A percentile compares a stretch with the other conserved stretches of the same genome.
Evolutionary conservation across 2,113 vertebrate species (phyloP).

Genomic region (Podocnemis expansa): DNA sequence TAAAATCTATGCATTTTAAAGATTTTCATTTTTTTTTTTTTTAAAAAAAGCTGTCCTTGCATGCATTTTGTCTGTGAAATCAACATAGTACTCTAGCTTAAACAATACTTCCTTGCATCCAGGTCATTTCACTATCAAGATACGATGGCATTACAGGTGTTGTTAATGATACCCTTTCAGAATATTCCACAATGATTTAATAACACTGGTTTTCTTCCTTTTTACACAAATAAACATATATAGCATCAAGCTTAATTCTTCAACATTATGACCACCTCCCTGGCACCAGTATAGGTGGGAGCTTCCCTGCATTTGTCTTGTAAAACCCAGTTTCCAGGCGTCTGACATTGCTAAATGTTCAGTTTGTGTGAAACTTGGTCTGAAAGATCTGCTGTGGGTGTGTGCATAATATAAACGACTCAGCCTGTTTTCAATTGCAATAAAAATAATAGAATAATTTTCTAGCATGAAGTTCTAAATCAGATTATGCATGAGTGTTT

Average conservation of each 20-base stretch:
- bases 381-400: background rate
- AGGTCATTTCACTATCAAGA: background rate
- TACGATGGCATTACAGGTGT: background rate
- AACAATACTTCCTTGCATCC: background rate
- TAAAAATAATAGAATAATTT: background rate
- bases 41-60: background rate
- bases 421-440: background rate
- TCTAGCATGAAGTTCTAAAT: background rate
- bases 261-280: background rate
- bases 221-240: background rate
- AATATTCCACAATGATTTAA: background rate
- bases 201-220: background rate
- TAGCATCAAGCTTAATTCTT: background rate
- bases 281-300: background rate
- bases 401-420: background rate
- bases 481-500: background rate
- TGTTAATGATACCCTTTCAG: background rate
- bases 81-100: background rate
- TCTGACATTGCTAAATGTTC: conserved; percentile 19
- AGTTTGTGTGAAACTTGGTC: conserved; percentile 1
- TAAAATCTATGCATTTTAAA: background rate
- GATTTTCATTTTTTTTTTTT: background rate
- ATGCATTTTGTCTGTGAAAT: background rate
- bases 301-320: background rate
- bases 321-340: background rate